These are phyloP conservation scores for Atta texana DNA, from an alignment of 1,140 invertebrate genomes.

Conservation along the genomic window DNA sequence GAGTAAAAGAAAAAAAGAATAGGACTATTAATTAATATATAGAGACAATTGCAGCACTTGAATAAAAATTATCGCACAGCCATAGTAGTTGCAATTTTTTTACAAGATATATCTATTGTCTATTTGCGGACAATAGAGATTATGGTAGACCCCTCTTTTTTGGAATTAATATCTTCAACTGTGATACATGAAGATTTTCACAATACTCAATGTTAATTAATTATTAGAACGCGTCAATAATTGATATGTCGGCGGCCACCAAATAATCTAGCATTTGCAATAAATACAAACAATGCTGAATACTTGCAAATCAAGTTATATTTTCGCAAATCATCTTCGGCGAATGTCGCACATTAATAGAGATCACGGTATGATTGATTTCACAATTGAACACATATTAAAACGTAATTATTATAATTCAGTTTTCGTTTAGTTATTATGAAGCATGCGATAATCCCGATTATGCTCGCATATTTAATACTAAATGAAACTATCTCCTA, in stretches of 20 bases:
- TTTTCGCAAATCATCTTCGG: constrained; percentile 7
- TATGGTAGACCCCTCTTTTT: neutral
- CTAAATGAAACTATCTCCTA: constrained; percentile 2
- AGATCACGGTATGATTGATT: constrained; percentile 26
- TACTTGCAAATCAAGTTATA: neutral
- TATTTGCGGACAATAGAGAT: constrained; percentile 1
- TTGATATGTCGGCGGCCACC: constrained; percentile 23
- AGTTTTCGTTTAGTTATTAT: neutral
- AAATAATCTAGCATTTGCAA: constrained; percentile 30
- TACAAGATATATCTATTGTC: constrained; percentile 29
- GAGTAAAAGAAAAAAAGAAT: constrained; percentile 3
- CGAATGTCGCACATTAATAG: neutral
- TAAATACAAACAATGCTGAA: neutral
- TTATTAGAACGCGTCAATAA: constrained; percentile 9
- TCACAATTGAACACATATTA: constrained; percentile 9
- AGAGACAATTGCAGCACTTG: constrained; percentile 17
- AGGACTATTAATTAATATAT: constrained; percentile 23
- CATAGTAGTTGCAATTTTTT: constrained; percentile 44
- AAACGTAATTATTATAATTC: constrained; percentile 30
- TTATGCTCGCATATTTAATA: constrained; percentile 5
- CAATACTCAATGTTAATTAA: neutral
- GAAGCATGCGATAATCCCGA: neutral
- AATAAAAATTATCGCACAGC: constrained; percentile 34
- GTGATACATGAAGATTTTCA: constrained; percentile 1
- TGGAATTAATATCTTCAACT: constrained; percentile 17